A percentile compares a stretch with the other conserved stretches of the same genome.
These are phyloP conservation scores for Alces alces DNA, from an alignment of 2,113 vertebrate genomes.

Conservation along the genomic window DNA sequence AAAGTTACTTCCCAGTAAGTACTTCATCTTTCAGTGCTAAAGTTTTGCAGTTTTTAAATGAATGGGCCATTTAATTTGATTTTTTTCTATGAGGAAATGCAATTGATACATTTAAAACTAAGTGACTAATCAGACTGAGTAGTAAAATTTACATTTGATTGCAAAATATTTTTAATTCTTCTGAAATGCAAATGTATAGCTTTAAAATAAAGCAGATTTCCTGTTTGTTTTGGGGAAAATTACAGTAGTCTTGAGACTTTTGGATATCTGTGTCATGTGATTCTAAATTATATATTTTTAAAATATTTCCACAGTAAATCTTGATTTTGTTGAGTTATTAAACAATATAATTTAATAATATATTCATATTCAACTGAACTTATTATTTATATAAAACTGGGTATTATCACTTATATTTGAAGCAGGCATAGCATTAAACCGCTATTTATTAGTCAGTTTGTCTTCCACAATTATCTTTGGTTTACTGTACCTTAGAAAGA, in stretches of 20 bases:
- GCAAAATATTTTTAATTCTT: constrained; percentile 5
- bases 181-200: background rate
- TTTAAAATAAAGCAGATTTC: constrained; percentile 36
- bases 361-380: constrained; percentile 12
- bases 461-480: constrained; percentile 27
- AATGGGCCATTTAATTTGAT: background rate
- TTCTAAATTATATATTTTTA: background rate
- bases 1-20: background rate
- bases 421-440: constrained; percentile 50
- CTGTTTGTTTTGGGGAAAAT: constrained; percentile 23
- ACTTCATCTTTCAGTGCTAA: background rate
- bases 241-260: background rate
- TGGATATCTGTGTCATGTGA: background rate
- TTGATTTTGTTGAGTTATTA: constrained; percentile 34
- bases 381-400: constrained; percentile 19
- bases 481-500: constrained; percentile 30
- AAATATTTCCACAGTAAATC: constrained; percentile 20
- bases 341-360: constrained; percentile 26
- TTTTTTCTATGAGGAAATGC: background rate
- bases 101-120: background rate
- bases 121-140: background rate
- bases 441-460: constrained; percentile 18
- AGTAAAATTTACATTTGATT: background rate
- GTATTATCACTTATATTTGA: constrained; percentile 21
- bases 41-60: constrained; percentile 27